Evolutionary conservation across 2,888 invertebrate genomes (phyloP).

Genomic region (Thalpophila matura): DNA sequence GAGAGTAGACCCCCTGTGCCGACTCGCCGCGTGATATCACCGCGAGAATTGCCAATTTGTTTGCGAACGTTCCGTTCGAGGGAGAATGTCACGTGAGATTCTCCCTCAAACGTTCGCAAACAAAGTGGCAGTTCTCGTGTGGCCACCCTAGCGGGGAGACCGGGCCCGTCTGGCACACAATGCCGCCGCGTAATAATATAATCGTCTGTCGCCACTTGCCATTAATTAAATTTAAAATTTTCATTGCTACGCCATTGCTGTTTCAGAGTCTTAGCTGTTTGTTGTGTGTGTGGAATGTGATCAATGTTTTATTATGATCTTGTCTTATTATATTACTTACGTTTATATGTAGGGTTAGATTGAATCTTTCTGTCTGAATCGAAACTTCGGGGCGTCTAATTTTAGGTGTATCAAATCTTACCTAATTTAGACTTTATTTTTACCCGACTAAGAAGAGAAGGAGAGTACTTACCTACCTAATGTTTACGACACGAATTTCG

Average conservation of each 20-base stretch:
- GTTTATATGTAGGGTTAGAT: background rate
- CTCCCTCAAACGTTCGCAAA: no score
- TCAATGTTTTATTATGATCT: slow-evolving; percentile 27
- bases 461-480: no score
- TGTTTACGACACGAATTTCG: no score
- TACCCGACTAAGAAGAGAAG: background rate
- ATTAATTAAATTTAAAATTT: slow-evolving; percentile 90
- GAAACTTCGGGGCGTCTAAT: background rate
- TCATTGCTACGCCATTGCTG: slow-evolving; percentile 76
- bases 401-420: no score
- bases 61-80: no score
- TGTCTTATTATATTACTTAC: background rate
- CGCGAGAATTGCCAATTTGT: no score
- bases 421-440: background rate
- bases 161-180: slow-evolving; percentile 75
- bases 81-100: no score
- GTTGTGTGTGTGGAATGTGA: slow-evolving; percentile 26
- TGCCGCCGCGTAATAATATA: slow-evolving; percentile 86
- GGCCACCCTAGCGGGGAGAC: slow-evolving; percentile 54
- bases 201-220: slow-evolving; percentile 87
- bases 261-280: slow-evolving; percentile 56
- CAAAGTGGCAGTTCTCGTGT: no score
- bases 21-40: no score
- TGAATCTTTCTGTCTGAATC: background rate
- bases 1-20: no score